Base-by-base conservation (phyloP, 2,113 vertebrate genomes). In the Hymenochirus boettgeri region DNA sequence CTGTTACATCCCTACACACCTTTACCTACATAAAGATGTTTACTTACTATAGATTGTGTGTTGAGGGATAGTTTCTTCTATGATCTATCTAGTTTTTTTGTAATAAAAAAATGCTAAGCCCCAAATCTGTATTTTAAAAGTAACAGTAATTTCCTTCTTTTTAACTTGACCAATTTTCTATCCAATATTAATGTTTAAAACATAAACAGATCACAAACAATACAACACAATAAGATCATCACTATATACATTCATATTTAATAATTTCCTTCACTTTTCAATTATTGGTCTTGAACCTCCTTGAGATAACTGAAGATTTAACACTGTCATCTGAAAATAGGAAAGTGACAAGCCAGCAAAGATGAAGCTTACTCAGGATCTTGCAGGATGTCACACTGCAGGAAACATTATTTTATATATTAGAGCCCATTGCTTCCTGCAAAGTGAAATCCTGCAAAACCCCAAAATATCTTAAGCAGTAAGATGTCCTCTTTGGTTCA, bases 381-480 rank as follows among this genome's bases (percentile, higher is more conserved):
- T 69, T 69, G 65, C 65, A 69, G 65, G 65, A 69, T 69, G 65
- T 69, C 65, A 69, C 65, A 69, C 65, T 69, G 65, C 65, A 69
- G 65, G 65, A 69, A 69, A 69, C 65, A 69, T 69, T 69, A 59
- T 69, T 69, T 60, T 25, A 69, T 60, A 60, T 45, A 52, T 53
- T 53, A 35, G 65, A 69, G 56, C 46, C 42, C 65, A 69, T 69
- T 69, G 65, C 65, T 69, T 69, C 65, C 35, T 69, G 65, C 57
- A 69, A 69, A 60, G 65, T 69, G 65, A 69, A 69, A 69, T 69
- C 65, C 65, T 69, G 65, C 65, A 69, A 69, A 69, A 69, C 31
- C 65, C 65, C 65, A 69, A 69, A 60, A 69, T 59, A 60, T 60
- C 65, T 69, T 60, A 66, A 66, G 64, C 29, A 51, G 55, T 51